Percentiles rank a stretch among this genome's conserved stretches.
Conservation (phyloP, 2,113 vertebrate species). For the Crypturellus undulatus region DNA sequence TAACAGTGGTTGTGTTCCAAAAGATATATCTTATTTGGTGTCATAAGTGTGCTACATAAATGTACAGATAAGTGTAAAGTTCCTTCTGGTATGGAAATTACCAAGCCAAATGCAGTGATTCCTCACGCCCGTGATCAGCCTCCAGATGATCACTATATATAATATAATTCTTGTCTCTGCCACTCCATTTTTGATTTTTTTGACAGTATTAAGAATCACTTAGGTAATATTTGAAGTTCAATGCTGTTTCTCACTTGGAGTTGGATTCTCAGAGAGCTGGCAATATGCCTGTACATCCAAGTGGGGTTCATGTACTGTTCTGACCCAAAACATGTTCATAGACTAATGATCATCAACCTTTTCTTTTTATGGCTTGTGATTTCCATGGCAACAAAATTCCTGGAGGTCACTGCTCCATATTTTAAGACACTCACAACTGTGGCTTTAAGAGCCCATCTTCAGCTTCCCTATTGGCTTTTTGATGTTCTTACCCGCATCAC, state of each 20-base stretch:
- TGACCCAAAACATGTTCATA: neutral
- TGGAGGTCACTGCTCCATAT: neutral
- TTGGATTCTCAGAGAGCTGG: neutral
- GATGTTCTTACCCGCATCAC: neutral
- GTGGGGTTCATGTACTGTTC: neutral
- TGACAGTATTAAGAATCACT: neutral
- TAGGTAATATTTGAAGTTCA: neutral
- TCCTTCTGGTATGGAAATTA: neutral
- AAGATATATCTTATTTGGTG: neutral
- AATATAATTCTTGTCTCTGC: neutral
- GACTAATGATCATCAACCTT: neutral
- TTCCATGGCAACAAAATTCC: neutral
- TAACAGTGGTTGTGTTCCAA: neutral
- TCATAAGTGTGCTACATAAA: neutral
- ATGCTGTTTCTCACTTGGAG: neutral
- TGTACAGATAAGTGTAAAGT: neutral
- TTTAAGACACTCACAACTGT: neutral
- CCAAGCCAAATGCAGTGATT: neutral
- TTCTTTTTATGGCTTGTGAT: neutral
- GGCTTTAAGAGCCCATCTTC: neutral
- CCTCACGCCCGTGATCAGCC: neutral
- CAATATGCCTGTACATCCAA: neutral
- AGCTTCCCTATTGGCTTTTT: neutral
- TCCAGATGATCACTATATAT: accelerated
- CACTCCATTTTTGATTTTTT: neutral